Percentiles rank a stretch among this genome's conserved stretches.
Evolutionary conservation across 1,140 invertebrate species (phyloP).

Genomic region (Drosophila parabipectinata): DNA sequence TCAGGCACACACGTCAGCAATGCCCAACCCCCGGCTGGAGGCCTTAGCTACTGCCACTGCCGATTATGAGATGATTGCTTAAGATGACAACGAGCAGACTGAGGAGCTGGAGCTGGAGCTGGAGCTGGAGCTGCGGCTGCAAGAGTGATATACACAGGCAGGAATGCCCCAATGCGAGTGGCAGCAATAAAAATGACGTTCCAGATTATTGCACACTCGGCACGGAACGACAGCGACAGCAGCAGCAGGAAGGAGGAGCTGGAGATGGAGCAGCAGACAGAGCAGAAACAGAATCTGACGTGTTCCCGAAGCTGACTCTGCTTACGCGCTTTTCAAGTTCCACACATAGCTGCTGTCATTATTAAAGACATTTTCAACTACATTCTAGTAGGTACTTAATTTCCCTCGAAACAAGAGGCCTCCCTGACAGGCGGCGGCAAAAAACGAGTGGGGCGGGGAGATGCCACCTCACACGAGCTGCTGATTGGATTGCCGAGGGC

Average conservation of each 20-base stretch:
- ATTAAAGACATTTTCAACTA: constrained; percentile 84
- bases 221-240: constrained; percentile 12
- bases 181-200: constrained; percentile 83
- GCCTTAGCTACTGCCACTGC: constrained; percentile 60
- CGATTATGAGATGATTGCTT: constrained; percentile 82
- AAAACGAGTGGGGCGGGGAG: constrained; percentile 8
- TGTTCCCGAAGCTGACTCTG: constrained; percentile 69
- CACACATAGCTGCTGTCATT: constrained; percentile 83
- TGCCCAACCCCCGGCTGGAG: constrained; percentile 28
- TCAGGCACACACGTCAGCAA: constrained; percentile 21
- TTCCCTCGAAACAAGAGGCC: constrained; percentile 59
- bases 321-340: constrained; percentile 83
- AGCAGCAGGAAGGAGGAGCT: constrained; percentile 1
- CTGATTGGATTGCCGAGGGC: constrained; percentile 57
- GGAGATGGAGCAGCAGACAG: constrained; percentile 9
- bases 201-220: constrained; percentile 76
- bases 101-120: constrained; percentile 23
- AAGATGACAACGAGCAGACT: constrained; percentile 78
- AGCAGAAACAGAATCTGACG: constrained; percentile 25
- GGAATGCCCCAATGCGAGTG: constrained; percentile 77
- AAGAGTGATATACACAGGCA: constrained; percentile 16
- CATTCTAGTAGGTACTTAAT: constrained; percentile 83
- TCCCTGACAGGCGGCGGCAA: constrained; percentile 23
- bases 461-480: constrained; percentile 56
- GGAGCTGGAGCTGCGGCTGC: constrained; percentile 3